Evolutionary conservation across 1,140 invertebrate genomes (phyloP).

Genomic region (Mactra quadrangularis): DNA sequence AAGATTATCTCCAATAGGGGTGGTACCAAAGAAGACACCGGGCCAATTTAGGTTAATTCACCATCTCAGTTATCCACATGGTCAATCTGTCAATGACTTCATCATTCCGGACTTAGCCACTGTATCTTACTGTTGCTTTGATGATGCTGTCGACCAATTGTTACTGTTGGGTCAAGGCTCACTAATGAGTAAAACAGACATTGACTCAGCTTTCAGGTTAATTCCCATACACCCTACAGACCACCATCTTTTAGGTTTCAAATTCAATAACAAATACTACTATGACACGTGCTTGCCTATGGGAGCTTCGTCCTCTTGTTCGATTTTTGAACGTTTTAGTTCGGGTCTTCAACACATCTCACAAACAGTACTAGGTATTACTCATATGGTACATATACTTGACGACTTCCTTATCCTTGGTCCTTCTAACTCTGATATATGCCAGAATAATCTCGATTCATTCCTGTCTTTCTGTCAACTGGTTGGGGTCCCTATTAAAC

Average conservation of each 20-base stretch:
- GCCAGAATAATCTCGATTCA: background rate
- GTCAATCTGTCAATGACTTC: constrained; percentile 58
- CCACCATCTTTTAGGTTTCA: background rate
- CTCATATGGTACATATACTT: constrained; percentile 3
- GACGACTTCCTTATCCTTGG: constrained; percentile 30
- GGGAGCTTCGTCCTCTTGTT: constrained; percentile 14
- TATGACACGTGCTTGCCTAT: constrained; percentile 10
- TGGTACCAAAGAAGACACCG: constrained; percentile 33
- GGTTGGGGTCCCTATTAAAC: constrained; percentile 7
- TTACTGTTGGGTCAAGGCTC: background rate
- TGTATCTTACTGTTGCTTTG: constrained; percentile 54
- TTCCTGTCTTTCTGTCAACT: background rate
- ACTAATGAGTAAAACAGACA: constrained; percentile 38
- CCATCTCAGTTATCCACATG: constrained; percentile 54
- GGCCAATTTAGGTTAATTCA: constrained; percentile 35
- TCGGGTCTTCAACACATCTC: constrained; percentile 3
- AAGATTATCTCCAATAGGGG: constrained; percentile 4
- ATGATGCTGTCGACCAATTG: constrained; percentile 5
- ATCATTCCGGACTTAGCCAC: constrained; percentile 31
- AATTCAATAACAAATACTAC: background rate
- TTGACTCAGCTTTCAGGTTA: constrained; percentile 20
- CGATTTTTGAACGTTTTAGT: background rate
- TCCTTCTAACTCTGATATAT: background rate
- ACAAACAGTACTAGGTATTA: background rate
- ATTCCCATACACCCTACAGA: constrained; percentile 1